Base-by-base conservation (phyloP, 2,888 invertebrate species). In the Lithophane semibrunnea region DNA sequence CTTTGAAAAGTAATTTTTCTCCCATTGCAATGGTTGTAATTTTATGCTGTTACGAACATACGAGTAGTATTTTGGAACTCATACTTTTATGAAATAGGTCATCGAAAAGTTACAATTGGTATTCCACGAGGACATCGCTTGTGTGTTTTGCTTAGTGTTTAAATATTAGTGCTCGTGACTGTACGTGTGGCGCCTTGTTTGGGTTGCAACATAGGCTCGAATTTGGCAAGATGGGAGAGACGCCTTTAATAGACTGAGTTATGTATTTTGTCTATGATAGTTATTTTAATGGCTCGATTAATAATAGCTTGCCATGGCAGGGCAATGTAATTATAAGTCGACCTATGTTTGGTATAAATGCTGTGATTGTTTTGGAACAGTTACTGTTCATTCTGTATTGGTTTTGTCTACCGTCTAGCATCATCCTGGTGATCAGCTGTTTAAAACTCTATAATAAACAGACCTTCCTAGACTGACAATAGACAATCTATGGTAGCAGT, bases 111-210 rank as follows among this genome's bases (percentile, higher is more conserved):
- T 54, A 16, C 1, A 10, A 37, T 37, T 54, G 1, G 18, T 18
- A n/a, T 68, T n/a, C n/a, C n/a, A 68, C 10, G 10, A n/a, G 54
- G 37, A 37, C 3, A n/a, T 37, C 37, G 29, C 24, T 21, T 37
- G 37, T 37, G n/a, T 21, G 10, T 54, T 68, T 68, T 16, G 16
- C 16, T n/a, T 3, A 56, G 10, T 56, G n/a, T 42, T 12, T 56
- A 18, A 7, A 56, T 18, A 18, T 68, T 8, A 68, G n/a, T 37
- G n/a, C 3, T 37, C 10, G 10, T 37, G 1, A 42, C 18, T 58
- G 37, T 37, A 84, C 75, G 72, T 80, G 56, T 61, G 83, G 63
- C 80, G 79, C 80, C 80, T n/a, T 56, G 24, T 82, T 37, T 61
- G 65, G 71, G 8, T 3, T 8, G 56, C 63, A 49, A 64, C 37